Evolutionary conservation across 2,797 vertebrate genomes (phyloP).

Genomic region (Myotis vivesi): DNA sequence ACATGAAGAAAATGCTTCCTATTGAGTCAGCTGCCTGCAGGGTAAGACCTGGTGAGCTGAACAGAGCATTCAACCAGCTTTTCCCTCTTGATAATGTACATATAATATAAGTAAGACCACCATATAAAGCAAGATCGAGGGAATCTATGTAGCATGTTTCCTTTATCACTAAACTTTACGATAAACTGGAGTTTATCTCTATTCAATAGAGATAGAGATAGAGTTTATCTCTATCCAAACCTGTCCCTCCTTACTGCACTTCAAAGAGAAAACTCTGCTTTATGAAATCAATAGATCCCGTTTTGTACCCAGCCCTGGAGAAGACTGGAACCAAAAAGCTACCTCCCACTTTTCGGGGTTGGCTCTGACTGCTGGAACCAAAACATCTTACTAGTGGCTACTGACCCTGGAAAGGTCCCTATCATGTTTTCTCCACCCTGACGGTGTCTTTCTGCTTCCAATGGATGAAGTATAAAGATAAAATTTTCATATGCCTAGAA

Average conservation of each 20-base stretch:
- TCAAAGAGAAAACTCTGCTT: slow-evolving; percentile 13
- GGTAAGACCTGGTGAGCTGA: background rate
- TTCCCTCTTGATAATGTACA: background rate
- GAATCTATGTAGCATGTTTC: background rate
- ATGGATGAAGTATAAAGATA: background rate
- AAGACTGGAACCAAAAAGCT: background rate
- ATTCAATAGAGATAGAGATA: background rate
- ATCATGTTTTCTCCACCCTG: background rate
- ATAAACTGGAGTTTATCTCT: background rate
- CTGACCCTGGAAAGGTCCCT: background rate
- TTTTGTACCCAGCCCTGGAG: background rate
- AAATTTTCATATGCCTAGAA: background rate
- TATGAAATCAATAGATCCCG: background rate
- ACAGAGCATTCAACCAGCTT: background rate
- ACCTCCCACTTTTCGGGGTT: background rate
- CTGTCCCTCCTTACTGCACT: background rate
- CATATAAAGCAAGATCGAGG: background rate
- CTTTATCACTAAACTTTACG: background rate
- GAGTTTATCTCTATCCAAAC: background rate
- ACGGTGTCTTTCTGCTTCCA: background rate
- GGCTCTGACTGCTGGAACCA: background rate
- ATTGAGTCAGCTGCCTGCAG: background rate
- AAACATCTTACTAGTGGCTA: background rate
- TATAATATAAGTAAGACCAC: background rate
- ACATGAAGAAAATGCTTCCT: background rate